phyloP scores from a whole-genome alignment of 2,113 vertebrate genomes.

The Puffinus mauretanicus region DNA sequence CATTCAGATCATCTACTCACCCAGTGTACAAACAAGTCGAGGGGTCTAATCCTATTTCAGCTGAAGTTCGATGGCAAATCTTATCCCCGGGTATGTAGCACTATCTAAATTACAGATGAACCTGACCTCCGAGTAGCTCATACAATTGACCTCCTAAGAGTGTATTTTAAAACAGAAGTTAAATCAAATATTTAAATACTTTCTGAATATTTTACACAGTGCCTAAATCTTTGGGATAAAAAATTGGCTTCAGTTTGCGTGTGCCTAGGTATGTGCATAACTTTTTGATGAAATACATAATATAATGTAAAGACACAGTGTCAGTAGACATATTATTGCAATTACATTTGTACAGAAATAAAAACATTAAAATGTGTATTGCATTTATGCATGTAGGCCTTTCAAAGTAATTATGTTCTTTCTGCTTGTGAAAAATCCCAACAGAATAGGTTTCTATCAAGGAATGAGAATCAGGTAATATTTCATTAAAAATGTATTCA shows the following conservation, averaged over 20 bases:
- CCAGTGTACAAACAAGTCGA: not conserved
- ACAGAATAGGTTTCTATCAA: conserved; percentile 20
- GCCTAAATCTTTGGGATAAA: not conserved
- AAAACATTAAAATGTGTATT: conserved; percentile 18
- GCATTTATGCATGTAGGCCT: conserved; percentile 41
- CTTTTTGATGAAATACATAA: not conserved
- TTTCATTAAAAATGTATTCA: conserved; percentile 58
- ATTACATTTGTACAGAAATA: conserved; percentile 24
- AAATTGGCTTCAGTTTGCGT: not conserved
- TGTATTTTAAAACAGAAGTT: not conserved
- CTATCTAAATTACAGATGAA: not conserved
- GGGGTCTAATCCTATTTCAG: not conserved
- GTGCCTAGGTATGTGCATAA: not conserved
- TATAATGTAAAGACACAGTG: not conserved
- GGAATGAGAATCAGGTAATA: conserved; percentile 31
- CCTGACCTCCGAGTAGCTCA: not conserved
- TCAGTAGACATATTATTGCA: conserved; percentile 19
- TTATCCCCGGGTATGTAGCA: not conserved
- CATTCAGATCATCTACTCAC: not conserved
- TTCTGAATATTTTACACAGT: not conserved
- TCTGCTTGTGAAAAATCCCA: conserved; percentile 39
- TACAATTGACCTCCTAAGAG: not conserved
- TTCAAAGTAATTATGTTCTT: conserved; percentile 53
- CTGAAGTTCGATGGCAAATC: not conserved
- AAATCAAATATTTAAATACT: not conserved